Evolutionary conservation across 2,113 vertebrate genomes (phyloP).

Genomic region (Passer domesticus): DNA sequence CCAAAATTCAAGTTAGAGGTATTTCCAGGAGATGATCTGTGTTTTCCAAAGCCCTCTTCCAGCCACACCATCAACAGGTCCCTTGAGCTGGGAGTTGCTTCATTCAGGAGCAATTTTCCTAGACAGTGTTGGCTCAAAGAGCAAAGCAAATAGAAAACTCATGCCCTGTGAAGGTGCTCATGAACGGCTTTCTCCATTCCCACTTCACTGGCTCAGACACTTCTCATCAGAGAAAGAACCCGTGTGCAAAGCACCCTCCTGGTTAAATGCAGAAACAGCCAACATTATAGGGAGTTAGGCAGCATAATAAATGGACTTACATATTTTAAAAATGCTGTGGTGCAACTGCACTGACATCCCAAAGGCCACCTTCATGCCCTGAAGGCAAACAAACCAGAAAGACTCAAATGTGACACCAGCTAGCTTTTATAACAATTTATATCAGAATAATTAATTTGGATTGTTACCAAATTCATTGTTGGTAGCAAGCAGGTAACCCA

Average conservation of each 20-base stretch:
- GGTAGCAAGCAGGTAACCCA: neutral
- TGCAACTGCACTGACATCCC: neutral
- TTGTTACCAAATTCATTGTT: neutral
- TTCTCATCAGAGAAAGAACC: neutral
- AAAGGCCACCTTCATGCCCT: neutral
- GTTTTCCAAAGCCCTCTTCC: neutral
- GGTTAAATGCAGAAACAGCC: neutral
- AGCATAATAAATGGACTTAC: neutral
- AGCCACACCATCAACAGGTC: neutral
- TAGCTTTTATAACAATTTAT: neutral
- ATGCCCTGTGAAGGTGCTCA: neutral
- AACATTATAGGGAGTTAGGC: neutral
- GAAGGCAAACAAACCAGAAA: neutral
- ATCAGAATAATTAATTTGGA: neutral
- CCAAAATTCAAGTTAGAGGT: neutral
- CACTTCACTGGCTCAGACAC: rapidly evolving
- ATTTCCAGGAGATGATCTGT: neutral
- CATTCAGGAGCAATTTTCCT: neutral
- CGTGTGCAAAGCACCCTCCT: neutral
- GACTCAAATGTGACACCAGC: neutral
- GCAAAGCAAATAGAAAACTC: neutral
- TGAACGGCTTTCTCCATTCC: neutral
- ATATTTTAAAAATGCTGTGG: neutral
- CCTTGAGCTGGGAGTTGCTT: neutral
- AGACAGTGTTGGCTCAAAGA: neutral